Percentiles rank a stretch among this genome's conserved stretches.
phyloP scores from a whole-genome alignment of 92 coral and sea anemone genomes.

The Siderastrea radians region DNA sequence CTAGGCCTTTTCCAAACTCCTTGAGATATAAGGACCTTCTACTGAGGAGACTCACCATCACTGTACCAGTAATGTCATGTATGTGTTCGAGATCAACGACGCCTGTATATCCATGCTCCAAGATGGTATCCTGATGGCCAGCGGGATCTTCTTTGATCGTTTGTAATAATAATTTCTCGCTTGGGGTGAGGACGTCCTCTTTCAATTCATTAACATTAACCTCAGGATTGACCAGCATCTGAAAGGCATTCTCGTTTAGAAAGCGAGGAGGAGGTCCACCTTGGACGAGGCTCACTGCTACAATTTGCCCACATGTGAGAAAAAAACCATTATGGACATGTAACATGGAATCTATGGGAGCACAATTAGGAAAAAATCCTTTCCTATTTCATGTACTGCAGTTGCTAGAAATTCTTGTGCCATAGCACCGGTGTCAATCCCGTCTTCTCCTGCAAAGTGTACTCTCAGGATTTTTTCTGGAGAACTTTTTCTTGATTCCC shows the following conservation, averaged over 20 bases:
- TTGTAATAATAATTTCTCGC: conserved; percentile 52
- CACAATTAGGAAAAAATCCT: conserved; percentile 56
- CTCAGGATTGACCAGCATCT: conserved; percentile 53
- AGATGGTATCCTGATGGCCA: conserved; percentile 35
- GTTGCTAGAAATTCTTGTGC: conserved; percentile 64
- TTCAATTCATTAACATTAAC: conserved; percentile 49
- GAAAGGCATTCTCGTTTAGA: conserved; percentile 39
- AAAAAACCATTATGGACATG: conserved; percentile 54
- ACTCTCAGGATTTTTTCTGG: conserved; percentile 67
- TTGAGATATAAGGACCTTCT: conserved; percentile 50
- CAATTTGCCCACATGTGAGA: conserved; percentile 26
- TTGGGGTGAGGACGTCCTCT: conserved; percentile 56
- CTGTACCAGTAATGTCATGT: conserved; percentile 61
- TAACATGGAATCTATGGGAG: conserved; percentile 70
- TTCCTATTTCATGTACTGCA: conserved; percentile 32
- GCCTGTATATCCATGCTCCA: conserved; percentile 77
- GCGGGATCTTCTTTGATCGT: conserved; percentile 49
- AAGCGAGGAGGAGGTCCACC: conserved; percentile 68
- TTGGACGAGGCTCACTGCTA: conserved; percentile 26
- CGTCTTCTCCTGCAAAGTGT: conserved; percentile 77
- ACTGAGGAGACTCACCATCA: conserved; percentile 59
- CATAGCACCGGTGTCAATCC: conserved; percentile 72
- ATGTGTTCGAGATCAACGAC: conserved; percentile 49
- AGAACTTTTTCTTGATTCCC: conserved; percentile 54
- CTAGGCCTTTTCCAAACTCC: conserved; percentile 59